Percentiles rank a stretch among this genome's conserved stretches.
Evolutionary conservation across 1,140 invertebrate species (phyloP).

Genomic region (Drosophila kurseongensis): DNA sequence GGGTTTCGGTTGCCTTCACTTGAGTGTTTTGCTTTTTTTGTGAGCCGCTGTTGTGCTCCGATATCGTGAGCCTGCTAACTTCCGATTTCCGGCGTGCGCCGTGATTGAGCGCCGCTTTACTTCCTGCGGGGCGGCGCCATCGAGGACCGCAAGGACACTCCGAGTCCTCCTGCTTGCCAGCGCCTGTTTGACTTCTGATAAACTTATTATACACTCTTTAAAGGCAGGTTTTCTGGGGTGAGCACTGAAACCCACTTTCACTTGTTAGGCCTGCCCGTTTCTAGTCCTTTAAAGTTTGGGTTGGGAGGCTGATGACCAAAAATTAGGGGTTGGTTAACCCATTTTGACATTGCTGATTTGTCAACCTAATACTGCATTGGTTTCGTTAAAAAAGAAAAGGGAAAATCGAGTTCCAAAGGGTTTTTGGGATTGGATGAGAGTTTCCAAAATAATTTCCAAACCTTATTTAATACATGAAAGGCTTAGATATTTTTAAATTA

Average conservation of each 20-base stretch:
- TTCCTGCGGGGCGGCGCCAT: slow-evolving; percentile 69
- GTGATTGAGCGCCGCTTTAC: slow-evolving; percentile 77
- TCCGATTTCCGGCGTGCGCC: slow-evolving; percentile 75
- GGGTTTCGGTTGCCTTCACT: slow-evolving; percentile 21
- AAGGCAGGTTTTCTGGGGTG: neutral
- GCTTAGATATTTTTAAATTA: too few species aligned
- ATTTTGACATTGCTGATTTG: slow-evolving; percentile 11
- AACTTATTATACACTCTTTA: slow-evolving; percentile 66
- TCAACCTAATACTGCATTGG: slow-evolving; percentile 6
- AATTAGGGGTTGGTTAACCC: slow-evolving; percentile 1
- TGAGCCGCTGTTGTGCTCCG: slow-evolving; percentile 24
- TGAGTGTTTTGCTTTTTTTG: neutral
- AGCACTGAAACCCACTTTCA: neutral
- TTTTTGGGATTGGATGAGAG: too few species aligned
- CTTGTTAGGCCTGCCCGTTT: slow-evolving; percentile 65
- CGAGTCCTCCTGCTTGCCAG: slow-evolving; percentile 10
- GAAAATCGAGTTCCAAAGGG: too few species aligned
- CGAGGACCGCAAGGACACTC: slow-evolving; percentile 37
- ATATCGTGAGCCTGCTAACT: slow-evolving; percentile 81
- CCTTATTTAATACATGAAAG: too few species aligned
- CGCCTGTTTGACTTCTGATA: slow-evolving; percentile 59
- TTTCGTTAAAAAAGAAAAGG: neutral
- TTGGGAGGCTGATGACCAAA: slow-evolving; percentile 2
- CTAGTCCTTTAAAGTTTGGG: slow-evolving; percentile 60
- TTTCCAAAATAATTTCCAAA: too few species aligned